Evolutionary conservation across 2,797 vertebrate genomes (phyloP), one percentile per base, ranked within the genome.

Genomic region (Halcyon smyrnensis): DNA sequence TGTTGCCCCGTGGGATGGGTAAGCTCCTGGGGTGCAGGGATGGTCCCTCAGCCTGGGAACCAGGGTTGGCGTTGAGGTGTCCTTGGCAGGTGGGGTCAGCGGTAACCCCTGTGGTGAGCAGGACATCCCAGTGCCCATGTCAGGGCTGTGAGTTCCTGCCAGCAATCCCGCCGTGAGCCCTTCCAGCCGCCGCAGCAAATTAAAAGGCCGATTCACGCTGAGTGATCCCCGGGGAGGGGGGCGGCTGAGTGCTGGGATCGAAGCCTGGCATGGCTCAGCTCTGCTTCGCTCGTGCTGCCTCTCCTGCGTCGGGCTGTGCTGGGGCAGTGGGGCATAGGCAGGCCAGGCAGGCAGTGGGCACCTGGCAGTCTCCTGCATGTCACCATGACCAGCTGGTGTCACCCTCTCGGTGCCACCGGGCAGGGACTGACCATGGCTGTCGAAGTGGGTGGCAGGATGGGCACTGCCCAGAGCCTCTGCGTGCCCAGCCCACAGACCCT

Each of bases 131-230:
- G 57, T 95, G 95, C 87, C 85, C 76, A 20, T 36, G 24, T 94
- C 2, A 36, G 85, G 97, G 67, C 96, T 62, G 95, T 53, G 69
- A 96, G 96, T 92, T 98, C 94, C 90, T 97, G 98, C 96, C 94
- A 97, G 94, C 74, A 77, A 90, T 84, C 91, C 93, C n/a, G 89
- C 87, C 37, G 65, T 68, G 81, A 97, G 97, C 96, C 97, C 94
- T 97, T 97, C 95, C 96, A 97, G 97, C 96, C 87, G 95, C 97
- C 77, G 97, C 98, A 97, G 98, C 95, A 98, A 98, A 98, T 98
- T 98, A 98, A 98, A 98, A 98, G 97, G 97, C 97, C 97, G 95
- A 97, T 98, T 98, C 95, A 89, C 86, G 97, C 94, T 97, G 98
- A 98, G 96, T 91, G 98, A 96, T 98, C 98, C 98, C 98, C 68